These are phyloP conservation scores for Bilobella aurantiaca DNA, from an alignment of 1,140 invertebrate species.

Conservation along the genomic window DNA sequence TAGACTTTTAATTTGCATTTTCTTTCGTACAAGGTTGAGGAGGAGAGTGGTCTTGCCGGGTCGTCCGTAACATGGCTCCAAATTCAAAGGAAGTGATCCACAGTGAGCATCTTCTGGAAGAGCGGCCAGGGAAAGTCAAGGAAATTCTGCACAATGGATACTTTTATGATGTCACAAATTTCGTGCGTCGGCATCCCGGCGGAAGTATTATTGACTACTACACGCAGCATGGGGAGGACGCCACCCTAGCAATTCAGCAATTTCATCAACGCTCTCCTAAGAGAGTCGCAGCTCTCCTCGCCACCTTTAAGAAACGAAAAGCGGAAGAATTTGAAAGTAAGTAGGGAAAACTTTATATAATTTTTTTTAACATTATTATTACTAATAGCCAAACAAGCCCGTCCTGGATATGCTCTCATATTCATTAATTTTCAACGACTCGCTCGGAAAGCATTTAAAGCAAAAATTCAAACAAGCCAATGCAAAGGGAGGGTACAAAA, in stretches of 20 bases:
- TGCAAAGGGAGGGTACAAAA: not conserved
- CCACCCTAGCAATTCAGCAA: conserved; percentile 22
- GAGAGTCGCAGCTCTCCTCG: conserved; percentile 9
- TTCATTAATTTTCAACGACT: no score
- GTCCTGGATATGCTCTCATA: no score
- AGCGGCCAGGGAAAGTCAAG: conserved; percentile 3
- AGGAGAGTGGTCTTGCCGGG: no score
- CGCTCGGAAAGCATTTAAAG: no score
- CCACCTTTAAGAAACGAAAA: conserved; percentile 15
- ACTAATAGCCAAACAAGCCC: not conserved
- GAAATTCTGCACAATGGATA: conserved; percentile 24
- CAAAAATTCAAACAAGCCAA: no score
- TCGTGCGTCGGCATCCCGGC: conserved; percentile 18
- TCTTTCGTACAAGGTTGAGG: not conserved
- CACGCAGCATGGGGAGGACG: conserved; percentile 22
- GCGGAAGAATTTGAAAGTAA: conserved; percentile 20
- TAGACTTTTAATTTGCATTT: not conserved
- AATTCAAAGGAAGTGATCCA: not conserved
- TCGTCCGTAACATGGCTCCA: conserved; percentile 1
- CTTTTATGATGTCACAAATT: conserved; percentile 25
- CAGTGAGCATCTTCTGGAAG: not conserved
- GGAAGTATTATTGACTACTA: conserved; percentile 26
- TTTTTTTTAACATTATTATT: not conserved
- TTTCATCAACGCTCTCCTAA: conserved; percentile 21
- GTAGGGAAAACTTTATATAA: not conserved